These are phyloP conservation scores for Pemphigus obesinymphae DNA, from an alignment of 1,140 invertebrate species.

Conservation along the genomic window DNA sequence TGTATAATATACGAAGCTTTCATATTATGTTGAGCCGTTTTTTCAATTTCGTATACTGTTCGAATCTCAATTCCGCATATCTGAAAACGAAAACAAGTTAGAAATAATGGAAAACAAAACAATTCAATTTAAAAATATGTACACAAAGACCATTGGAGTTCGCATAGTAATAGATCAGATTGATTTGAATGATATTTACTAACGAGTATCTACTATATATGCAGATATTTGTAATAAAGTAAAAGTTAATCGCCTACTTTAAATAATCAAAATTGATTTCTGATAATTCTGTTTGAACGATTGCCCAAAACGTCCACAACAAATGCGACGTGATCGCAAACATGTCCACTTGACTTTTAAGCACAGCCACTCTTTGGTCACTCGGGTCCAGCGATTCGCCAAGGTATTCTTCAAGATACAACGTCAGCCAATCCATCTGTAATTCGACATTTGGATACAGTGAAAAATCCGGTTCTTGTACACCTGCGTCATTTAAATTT, in stretches of 20 bases:
- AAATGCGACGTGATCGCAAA: constrained; percentile 78
- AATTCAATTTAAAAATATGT: neutral
- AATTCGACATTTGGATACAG: constrained; percentile 75
- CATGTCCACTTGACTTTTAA: constrained; percentile 61
- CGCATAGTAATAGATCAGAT: neutral
- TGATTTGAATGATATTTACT: too few species aligned
- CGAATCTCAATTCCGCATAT: neutral
- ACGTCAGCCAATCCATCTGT: constrained; percentile 74
- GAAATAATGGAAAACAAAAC: neutral
- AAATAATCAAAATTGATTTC: constrained; percentile 87
- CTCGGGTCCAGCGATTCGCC: constrained; percentile 48
- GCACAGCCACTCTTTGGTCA: constrained; percentile 12
- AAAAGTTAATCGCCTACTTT: neutral
- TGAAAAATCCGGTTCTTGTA: constrained; percentile 69
- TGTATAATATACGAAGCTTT: too few species aligned
- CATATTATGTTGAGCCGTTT: neutral
- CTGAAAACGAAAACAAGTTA: neutral
- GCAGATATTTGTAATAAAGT: neutral
- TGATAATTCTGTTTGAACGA: constrained; percentile 87
- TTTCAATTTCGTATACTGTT: neutral
- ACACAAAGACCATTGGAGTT: neutral
- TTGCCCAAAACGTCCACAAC: constrained; percentile 88
- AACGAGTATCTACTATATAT: neutral
- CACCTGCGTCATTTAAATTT: constrained; percentile 53
- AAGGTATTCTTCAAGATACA: constrained; percentile 66